Conservation (phyloP, 2,797 vertebrate genomes). For the Telmatherina bonti region DNA sequence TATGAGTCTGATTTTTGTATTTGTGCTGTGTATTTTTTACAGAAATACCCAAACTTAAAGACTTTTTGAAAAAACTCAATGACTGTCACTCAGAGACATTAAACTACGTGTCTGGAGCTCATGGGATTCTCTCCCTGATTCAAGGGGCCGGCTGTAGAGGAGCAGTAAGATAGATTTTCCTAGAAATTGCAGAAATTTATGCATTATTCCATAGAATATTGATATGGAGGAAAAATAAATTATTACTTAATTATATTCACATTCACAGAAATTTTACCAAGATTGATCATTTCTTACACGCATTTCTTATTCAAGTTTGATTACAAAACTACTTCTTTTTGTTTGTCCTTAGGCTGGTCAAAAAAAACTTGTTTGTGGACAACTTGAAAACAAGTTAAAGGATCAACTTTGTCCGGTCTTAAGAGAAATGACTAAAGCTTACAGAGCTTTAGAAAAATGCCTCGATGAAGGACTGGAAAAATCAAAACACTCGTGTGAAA, state of each 20-base stretch:
- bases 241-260: no score
- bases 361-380: not conserved
- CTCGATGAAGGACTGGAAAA: slow-evolving; percentile 36
- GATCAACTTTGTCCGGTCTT: not conserved
- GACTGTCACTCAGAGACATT: slow-evolving; percentile 37
- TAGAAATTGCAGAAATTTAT: no score
- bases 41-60: slow-evolving; percentile 61
- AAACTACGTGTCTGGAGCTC: slow-evolving; percentile 55
- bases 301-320: no score
- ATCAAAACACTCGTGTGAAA: slow-evolving; percentile 20
- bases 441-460: slow-evolving; percentile 13
- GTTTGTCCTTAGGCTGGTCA: slow-evolving; percentile 39
- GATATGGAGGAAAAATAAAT: no score
- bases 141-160: slow-evolving; percentile 18
- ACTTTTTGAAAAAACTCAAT: slow-evolving; percentile 43
- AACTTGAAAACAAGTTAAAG: not conserved
- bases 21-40: not conserved
- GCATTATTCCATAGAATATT: no score
- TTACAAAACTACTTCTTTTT: not conserved
- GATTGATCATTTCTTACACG: no score
- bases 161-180: slow-evolving; percentile 20
- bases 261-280: no score
- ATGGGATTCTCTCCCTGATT: slow-evolving; percentile 64
- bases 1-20: not conserved
- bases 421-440: not conserved